A percentile compares a stretch with the other conserved stretches of the same genome.
Evolutionary conservation across 2,888 invertebrate genomes (phyloP).

Genomic region (Notodonta dromedarius): DNA sequence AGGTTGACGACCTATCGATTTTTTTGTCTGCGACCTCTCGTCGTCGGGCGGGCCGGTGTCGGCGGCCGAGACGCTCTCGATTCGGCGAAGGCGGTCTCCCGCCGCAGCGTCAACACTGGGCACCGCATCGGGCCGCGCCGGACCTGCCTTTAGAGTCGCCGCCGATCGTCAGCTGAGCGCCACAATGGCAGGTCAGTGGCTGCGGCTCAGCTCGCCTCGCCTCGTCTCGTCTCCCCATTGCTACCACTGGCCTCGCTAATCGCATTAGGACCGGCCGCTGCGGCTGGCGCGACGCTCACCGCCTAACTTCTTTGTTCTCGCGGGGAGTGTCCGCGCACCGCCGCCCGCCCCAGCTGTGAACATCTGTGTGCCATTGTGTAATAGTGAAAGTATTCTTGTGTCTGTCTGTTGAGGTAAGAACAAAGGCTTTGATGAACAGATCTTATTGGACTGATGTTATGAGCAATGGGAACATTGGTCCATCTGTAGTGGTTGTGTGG

Average conservation of each 20-base stretch:
- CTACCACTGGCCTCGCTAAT: conserved; percentile 42
- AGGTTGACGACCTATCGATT: conserved; percentile 84
- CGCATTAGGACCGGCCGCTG: conserved; percentile 19
- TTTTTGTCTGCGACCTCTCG: conserved; percentile 82
- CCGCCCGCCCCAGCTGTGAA: conserved; percentile 13
- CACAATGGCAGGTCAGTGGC: conserved; percentile 63
- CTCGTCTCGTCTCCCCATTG: conserved; percentile 39
- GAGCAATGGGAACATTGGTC: conserved; percentile 29
- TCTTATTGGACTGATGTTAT: conserved; percentile 9
- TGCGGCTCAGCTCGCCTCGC: conserved; percentile 46
- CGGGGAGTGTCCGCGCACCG: conserved; percentile 16
- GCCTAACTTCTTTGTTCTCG: conserved; percentile 50
- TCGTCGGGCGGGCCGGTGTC: conserved; percentile 69
- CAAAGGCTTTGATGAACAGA: conserved; percentile 38
- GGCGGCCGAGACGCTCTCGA: conserved; percentile 56
- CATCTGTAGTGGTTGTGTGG: conserved; percentile 10
- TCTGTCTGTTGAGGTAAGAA: conserved; percentile 37
- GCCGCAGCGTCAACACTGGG: conserved; percentile 33
- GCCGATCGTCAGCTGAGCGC: conserved; percentile 56
- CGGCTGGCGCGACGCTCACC: conserved; percentile 12
- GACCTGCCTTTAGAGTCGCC: conserved; percentile 38
- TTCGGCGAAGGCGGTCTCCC: conserved; percentile 29
- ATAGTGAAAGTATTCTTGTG: conserved; percentile 56
- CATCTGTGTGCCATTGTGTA: conserved; percentile 43
- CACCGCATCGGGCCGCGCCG: conserved; percentile 21